These are phyloP conservation scores for Picus viridis DNA, from an alignment of 2,797 vertebrate genomes.

Conservation along the genomic window DNA sequence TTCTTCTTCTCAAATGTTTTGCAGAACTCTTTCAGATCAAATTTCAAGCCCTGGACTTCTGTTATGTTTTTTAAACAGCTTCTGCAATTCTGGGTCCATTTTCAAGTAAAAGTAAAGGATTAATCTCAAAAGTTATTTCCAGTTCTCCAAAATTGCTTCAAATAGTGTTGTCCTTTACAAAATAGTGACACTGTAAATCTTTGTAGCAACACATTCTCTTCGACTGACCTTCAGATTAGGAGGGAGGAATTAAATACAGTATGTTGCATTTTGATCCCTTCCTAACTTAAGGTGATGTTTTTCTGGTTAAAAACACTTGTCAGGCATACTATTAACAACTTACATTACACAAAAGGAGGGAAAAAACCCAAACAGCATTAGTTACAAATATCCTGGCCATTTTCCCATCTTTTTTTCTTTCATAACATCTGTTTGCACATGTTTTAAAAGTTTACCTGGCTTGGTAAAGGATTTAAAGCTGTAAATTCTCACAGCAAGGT, in stretches of 20 bases:
- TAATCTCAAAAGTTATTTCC: not conserved
- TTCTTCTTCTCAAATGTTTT: not conserved
- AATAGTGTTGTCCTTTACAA: not conserved
- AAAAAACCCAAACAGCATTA: not conserved
- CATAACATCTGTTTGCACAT: not conserved
- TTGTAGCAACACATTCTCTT: not conserved
- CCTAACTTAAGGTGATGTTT: not conserved
- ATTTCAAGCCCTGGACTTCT: not conserved
- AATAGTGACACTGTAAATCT: not conserved
- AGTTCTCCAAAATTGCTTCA: not conserved
- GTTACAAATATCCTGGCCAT: not conserved
- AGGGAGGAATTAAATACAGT: not conserved
- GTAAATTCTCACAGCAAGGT: not conserved
- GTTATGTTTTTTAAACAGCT: not conserved
- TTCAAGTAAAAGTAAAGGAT: not conserved
- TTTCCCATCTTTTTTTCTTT: not conserved
- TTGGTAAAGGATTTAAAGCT: not conserved
- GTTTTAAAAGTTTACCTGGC: not conserved
- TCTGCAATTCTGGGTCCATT: not conserved
- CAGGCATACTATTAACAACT: not conserved
- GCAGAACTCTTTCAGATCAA: not conserved
- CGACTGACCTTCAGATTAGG: not conserved
- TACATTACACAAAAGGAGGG: not conserved
- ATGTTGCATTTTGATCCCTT: not conserved
- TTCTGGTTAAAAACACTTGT: not conserved